Evolutionary conservation across 2,888 invertebrate species (phyloP).

Genomic region (Adineta ricciae): DNA sequence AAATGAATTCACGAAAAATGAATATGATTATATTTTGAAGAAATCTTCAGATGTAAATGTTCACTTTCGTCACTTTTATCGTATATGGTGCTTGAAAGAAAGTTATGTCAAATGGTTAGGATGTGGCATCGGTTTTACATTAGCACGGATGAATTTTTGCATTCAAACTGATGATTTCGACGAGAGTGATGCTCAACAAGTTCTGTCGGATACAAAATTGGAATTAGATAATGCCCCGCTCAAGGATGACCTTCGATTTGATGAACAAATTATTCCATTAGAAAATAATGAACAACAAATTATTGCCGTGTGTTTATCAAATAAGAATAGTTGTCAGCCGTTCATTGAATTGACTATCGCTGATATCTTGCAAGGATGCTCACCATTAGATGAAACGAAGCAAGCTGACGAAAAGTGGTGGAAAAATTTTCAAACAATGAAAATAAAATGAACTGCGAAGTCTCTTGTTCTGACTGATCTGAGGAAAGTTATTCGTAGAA

Average conservation of each 20-base stretch:
- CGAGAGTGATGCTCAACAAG: not conserved
- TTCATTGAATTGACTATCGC: not conserved
- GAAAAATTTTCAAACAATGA: not conserved
- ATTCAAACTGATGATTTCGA: not conserved
- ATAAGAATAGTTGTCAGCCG: not conserved
- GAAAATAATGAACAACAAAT: not conserved
- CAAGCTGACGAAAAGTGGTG: not conserved
- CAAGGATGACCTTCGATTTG: not conserved
- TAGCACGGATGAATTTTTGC: not conserved
- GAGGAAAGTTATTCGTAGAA: too few species aligned
- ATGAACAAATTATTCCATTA: slow-evolving; percentile 17
- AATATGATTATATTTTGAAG: slow-evolving; percentile 14
- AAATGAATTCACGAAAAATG: not conserved
- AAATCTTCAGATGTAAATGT: not conserved
- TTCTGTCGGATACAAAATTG: slow-evolving; percentile 2
- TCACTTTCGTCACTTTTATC: slow-evolving; percentile 23
- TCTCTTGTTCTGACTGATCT: too few species aligned
- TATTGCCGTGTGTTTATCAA: not conserved
- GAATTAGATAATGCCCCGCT: not conserved
- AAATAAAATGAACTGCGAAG: not conserved
- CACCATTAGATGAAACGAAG: not conserved
- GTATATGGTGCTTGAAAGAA: slow-evolving; percentile 32
- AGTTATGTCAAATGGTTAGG: slow-evolving; percentile 32
- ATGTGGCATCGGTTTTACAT: slow-evolving; percentile 25
- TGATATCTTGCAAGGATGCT: not conserved